Percentiles rank a stretch among this genome's conserved stretches.
Evolutionary conservation across 2,888 invertebrate genomes (phyloP).

Genomic region (Athalia rosae): DNA sequence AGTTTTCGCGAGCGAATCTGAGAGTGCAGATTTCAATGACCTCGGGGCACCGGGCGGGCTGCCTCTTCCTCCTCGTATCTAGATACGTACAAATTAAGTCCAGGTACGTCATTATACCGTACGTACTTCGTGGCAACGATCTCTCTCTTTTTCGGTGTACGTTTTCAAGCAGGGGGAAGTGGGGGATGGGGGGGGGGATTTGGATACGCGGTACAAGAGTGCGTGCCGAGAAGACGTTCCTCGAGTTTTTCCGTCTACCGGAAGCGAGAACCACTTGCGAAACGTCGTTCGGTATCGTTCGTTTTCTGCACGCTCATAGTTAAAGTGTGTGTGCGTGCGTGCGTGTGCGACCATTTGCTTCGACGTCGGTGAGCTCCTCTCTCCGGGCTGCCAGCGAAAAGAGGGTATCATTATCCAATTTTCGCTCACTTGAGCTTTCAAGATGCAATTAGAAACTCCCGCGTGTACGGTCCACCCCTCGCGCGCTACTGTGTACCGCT

Average conservation of each 20-base stretch:
- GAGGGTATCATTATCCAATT: conserved; percentile 53
- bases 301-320: no score
- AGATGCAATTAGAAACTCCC: conserved; percentile 53
- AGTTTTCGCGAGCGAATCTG: no score
- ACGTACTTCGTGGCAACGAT: no score
- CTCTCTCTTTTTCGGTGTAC: no score
- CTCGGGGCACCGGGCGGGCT: no score
- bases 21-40: no score
- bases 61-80: no score
- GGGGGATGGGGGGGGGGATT: not conserved
- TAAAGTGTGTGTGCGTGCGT: no score
- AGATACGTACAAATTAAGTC: no score
- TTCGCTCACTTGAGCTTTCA: conserved; percentile 54
- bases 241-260: conserved; percentile 29
- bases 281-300: not conserved
- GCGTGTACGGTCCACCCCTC: conserved; percentile 44
- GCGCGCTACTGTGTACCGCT: not conserved
- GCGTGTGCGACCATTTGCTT: no score
- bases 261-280: conserved; percentile 12
- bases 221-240: conserved; percentile 14
- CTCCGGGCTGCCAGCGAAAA: not conserved
- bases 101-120: no score
- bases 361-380: not conserved
- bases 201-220: not conserved
- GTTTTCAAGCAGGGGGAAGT: no score